phyloP scores from a whole-genome alignment of 2,888 invertebrate genomes.

The Leucophenga maculata region DNA sequence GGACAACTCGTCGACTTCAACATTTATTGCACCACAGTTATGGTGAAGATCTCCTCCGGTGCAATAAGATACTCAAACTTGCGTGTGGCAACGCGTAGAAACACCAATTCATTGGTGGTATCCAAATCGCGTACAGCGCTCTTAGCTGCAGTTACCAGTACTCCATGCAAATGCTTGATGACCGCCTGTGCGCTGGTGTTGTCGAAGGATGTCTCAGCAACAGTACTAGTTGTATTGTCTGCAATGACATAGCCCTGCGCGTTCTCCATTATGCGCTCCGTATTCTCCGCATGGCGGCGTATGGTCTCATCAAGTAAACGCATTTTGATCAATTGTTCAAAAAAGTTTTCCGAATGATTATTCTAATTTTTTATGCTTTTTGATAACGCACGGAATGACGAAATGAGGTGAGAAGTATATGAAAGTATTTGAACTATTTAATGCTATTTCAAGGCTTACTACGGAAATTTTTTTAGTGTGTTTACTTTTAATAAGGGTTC shows the following conservation, averaged over 20 bases:
- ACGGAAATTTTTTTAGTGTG: too few relatives aligned
- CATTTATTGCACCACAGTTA: constrained; percentile 64
- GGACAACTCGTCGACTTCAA: not conserved
- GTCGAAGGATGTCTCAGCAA: constrained; percentile 63
- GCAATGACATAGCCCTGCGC: constrained; percentile 60
- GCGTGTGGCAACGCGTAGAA: constrained; percentile 66
- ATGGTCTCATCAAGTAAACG: not conserved
- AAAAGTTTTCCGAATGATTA: too few relatives aligned
- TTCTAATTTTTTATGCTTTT: not conserved
- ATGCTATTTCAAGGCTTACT: too few relatives aligned
- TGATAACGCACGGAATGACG: too few relatives aligned
- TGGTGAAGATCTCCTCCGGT: constrained; percentile 65
- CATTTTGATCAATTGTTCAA: not conserved
- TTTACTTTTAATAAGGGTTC: too few relatives aligned
- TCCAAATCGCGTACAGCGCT: constrained; percentile 68
- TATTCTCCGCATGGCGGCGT: constrained; percentile 39
- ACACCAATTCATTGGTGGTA: constrained; percentile 62
- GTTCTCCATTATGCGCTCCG: constrained; percentile 65
- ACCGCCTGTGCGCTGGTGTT: constrained; percentile 65
- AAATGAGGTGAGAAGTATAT: too few relatives aligned
- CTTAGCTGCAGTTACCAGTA: constrained; percentile 55
- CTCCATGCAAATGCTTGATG: constrained; percentile 57
- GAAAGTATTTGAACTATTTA: too few relatives aligned
- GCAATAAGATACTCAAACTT: constrained; percentile 68
- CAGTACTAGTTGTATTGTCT: constrained; percentile 55